Base-by-base conservation (phyloP, 2,888 invertebrate species). In the Andrena chrysosceles region DNA sequence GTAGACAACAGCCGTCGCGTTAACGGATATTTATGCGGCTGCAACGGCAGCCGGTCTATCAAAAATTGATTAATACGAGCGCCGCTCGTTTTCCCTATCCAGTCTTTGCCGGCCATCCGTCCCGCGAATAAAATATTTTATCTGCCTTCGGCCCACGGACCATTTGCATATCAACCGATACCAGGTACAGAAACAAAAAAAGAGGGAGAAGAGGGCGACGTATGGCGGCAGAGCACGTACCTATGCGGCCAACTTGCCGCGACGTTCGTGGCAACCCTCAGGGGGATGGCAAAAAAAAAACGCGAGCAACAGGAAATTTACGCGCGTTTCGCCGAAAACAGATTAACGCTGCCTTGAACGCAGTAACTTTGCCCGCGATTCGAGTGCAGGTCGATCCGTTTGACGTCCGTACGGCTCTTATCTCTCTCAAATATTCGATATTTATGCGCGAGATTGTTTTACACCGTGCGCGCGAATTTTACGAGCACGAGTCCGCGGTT, bases 161-260 rank as follows among this genome's bases (percentile, higher is more conserved):
- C 76, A 85, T 85, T 85, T 85, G 85, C 85, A 85, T 85, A 85
- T 84, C 75, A 80, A 80, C 83, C 62, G 77, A 84, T 81, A 81
- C 73, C 75, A 49, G 52, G 69, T 59, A 54, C 54, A 67, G 69
- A 54, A 63, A 42, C 42, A 64, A 52, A 49, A 67, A 67, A 62
- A 62, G 68, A 70, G n/a, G 29, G 52, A 23, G 59, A 29, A 16
- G 23, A 42, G 48, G 16, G 29, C 49, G 26, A 56, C 71, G 59
- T 71, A 77, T 66, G 71, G 48, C 66, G 29, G 29, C 16, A 16
- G 60, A 60, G 69, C 72, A 77, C 72, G 76, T 60, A 56, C 49
- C 33, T 69, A 67, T 13, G 42, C 20, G 56, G 56, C 56, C 56
- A 74, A 81, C 76, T 54, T 69, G 42, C 63, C 26, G 33, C 74